phyloP scores from a whole-genome alignment of 1,140 invertebrate genomes.

The Hyposmocoma kahamanoa region DNA sequence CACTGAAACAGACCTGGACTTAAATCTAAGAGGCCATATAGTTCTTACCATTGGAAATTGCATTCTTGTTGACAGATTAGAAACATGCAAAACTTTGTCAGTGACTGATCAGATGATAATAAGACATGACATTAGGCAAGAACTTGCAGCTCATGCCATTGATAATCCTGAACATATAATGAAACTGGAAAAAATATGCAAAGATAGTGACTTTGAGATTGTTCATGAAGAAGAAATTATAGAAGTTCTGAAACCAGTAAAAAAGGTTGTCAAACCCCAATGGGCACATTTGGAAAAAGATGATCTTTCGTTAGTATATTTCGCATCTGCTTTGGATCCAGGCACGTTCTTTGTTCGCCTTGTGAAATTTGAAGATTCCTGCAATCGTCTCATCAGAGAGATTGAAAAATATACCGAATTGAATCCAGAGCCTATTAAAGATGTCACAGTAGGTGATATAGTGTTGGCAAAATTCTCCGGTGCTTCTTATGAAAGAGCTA shows the following conservation, averaged over 20 bases:
- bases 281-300: conserved; percentile 61
- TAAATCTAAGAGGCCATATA: conserved; percentile 47
- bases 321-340: conserved; percentile 37
- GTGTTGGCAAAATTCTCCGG: conserved; percentile 58
- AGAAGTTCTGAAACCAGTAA: conserved; percentile 10
- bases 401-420: conserved; percentile 45
- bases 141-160: conserved; percentile 39
- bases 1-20: conserved; percentile 33
- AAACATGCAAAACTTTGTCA: conserved; percentile 49
- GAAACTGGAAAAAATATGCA: conserved; percentile 34
- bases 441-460: conserved; percentile 36
- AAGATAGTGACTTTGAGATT: conserved; percentile 7
- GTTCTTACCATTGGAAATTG: conserved; percentile 45
- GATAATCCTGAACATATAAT: conserved; percentile 36
- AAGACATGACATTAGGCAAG: conserved; percentile 40
- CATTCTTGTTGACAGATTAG: conserved; percentile 50
- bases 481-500: conserved; percentile 52
- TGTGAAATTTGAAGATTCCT: conserved; percentile 42
- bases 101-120: conserved; percentile 42
- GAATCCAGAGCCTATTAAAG: conserved; percentile 18
- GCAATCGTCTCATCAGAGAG: conserved; percentile 39
- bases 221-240: conserved; percentile 10
- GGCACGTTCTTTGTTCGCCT: conserved; percentile 46
- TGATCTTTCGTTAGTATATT: conserved; percentile 36
- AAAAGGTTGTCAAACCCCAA: conserved; percentile 22